Percentiles rank a stretch among this genome's conserved stretches.
Conservation (phyloP, 1,140 invertebrate genomes). For the Prorops nasuta region DNA sequence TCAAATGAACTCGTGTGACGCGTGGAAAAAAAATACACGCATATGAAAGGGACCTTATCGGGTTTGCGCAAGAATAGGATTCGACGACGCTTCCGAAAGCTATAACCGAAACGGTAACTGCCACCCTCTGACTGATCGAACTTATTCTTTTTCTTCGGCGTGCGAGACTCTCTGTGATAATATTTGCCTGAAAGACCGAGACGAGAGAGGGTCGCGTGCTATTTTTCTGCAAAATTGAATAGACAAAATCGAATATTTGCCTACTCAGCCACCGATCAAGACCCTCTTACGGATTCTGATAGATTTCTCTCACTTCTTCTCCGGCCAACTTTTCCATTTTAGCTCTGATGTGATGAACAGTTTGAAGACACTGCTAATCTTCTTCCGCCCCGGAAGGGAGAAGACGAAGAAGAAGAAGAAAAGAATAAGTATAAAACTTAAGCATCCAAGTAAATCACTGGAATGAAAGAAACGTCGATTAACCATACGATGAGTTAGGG, state of each 20-base stretch:
- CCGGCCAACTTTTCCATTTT: too few relatives aligned
- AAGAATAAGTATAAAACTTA: too few relatives aligned
- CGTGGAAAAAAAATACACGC: slow-evolving; percentile 38
- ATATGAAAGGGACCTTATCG: slow-evolving; percentile 51
- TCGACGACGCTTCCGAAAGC: slow-evolving; percentile 56
- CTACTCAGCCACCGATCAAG: slow-evolving; percentile 20
- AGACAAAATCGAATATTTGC: slow-evolving; percentile 46
- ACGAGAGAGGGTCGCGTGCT: slow-evolving; percentile 15
- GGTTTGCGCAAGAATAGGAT: slow-evolving; percentile 58
- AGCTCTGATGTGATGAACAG: too few relatives aligned
- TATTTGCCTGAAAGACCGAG: slow-evolving; percentile 16
- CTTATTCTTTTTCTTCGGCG: slow-evolving; percentile 47
- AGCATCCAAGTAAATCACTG: too few relatives aligned
- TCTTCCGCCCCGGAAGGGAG: too few relatives aligned
- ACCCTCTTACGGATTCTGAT: too few relatives aligned
- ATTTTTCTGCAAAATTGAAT: slow-evolving; percentile 52
- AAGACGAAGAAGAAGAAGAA: too few relatives aligned
- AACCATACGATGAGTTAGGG: too few relatives aligned
- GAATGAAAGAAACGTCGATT: too few relatives aligned
- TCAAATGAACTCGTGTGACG: too few relatives aligned
- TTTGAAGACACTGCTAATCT: too few relatives aligned
- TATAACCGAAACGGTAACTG: slow-evolving; percentile 60
- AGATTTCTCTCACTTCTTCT: too few relatives aligned
- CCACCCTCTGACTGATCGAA: slow-evolving; percentile 53
- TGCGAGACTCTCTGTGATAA: slow-evolving; percentile 28